Evolutionary conservation across 2,888 invertebrate genomes (phyloP).

Genomic region (Leptarthrus brevirostris): DNA sequence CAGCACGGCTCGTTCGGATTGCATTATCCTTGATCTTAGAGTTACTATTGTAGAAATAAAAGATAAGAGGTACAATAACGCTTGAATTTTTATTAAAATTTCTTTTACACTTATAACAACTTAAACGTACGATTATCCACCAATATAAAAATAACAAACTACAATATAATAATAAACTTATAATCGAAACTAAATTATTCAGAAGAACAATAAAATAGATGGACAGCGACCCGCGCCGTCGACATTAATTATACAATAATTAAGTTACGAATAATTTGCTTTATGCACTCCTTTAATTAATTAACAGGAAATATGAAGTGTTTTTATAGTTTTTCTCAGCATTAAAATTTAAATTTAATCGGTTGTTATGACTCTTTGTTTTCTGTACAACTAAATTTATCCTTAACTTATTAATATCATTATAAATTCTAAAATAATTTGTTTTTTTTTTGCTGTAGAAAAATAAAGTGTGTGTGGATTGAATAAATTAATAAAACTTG

Average conservation of each 20-base stretch:
- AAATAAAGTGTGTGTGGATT: constrained; percentile 4
- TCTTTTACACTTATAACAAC: constrained; percentile 38
- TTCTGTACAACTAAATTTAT: too few species aligned
- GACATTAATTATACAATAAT: constrained; percentile 13
- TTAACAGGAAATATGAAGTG: background rate
- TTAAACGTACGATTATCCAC: constrained; percentile 21
- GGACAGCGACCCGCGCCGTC: constrained; percentile 42
- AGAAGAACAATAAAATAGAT: constrained; percentile 11
- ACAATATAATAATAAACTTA: constrained; percentile 18
- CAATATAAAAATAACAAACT: constrained; percentile 44
- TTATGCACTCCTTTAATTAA: constrained; percentile 6
- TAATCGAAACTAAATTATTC: constrained; percentile 3
- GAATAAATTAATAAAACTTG: constrained; percentile 3
- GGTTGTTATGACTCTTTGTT: background rate
- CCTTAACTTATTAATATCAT: background rate
- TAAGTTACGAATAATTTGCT: constrained; percentile 1
- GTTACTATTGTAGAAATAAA: too few species aligned
- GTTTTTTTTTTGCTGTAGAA: background rate
- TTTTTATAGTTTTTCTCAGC: constrained; percentile 6
- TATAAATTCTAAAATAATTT: background rate
- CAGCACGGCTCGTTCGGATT: too few species aligned
- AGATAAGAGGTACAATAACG: too few species aligned
- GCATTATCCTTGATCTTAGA: too few species aligned
- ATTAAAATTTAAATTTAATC: background rate
- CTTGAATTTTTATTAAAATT: too few species aligned